A percentile compares a stretch with the other conserved stretches of the same genome.
phyloP scores from a whole-genome alignment of 2,888 invertebrate genomes.

The Rhodophaea formosa region DNA sequence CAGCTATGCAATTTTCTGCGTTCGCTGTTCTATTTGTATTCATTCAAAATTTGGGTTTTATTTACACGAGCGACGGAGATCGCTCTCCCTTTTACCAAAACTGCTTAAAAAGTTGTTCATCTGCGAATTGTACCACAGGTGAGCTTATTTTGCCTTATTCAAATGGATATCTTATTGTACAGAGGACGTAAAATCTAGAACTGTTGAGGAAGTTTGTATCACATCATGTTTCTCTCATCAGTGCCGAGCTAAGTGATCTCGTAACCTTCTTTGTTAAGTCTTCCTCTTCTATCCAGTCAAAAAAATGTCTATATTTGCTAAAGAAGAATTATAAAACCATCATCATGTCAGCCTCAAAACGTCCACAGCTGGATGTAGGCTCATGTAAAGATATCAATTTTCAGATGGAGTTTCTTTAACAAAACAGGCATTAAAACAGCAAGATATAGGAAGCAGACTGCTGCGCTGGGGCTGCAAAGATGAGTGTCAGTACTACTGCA shows the following conservation, averaged over 20 bases:
- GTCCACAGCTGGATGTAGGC: too few species aligned
- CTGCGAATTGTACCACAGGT: conserved; percentile 77
- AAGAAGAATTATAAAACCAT: too few species aligned
- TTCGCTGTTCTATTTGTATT: conserved; percentile 25
- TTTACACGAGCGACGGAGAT: conserved; percentile 71
- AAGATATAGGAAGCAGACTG: conserved; percentile 54
- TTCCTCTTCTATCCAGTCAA: too few species aligned
- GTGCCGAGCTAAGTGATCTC: too few species aligned
- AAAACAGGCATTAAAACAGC: conserved; percentile 32
- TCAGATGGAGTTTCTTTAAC: conserved; percentile 45
- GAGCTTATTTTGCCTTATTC: conserved; percentile 24
- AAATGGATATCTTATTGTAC: not conserved
- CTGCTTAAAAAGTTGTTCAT: conserved; percentile 73
- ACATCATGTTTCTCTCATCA: too few species aligned
- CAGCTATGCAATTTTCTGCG: not conserved
- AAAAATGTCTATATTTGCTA: too few species aligned
- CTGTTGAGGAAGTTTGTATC: too few species aligned
- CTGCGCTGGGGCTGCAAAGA: conserved; percentile 91
- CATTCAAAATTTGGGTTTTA: conserved; percentile 30
- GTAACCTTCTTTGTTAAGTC: too few species aligned
- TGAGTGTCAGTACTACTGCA: conserved; percentile 94
- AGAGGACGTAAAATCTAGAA: too few species aligned
- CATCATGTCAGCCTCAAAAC: too few species aligned
- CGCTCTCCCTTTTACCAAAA: conserved; percentile 78
- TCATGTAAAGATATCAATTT: too few species aligned